Base-by-base conservation (phyloP, 92 coral and sea anemone genomes). In the Anthopleura xanthogrammica region DNA sequence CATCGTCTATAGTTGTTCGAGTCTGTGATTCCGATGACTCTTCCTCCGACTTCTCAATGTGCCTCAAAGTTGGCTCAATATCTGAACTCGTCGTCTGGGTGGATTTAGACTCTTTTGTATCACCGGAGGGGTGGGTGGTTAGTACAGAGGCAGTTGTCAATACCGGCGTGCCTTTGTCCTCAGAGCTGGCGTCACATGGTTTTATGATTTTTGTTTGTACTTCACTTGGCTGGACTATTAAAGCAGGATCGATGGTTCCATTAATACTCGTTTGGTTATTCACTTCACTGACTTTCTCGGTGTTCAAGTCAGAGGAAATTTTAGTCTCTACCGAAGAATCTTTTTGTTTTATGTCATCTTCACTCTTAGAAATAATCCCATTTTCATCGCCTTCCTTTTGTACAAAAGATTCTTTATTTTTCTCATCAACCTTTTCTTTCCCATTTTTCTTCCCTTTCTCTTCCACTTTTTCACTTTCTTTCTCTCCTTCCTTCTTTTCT, bases 211-310 rank as follows among this genome's bases (percentile, higher is more conserved):
- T 39, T 79, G 77, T 85, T 29, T 83, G 72, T 8, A 85, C 76
- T 55, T 83, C 77, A 77, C 92, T 90, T 16, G 92, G 90, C 80
- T 90, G 85, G 55, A 86, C 72, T 60, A 86, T 64, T 16, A 82
- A 60, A 23, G 85, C 42, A 41, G 85, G 64, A n/a, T 62, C 84
- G 14, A 82, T 75, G 29, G 76, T 72, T 12, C 17, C 46, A 14
- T 81, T 79, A 60, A 72, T 70, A 60, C 57, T 60, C 16, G 73
- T 39, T 54, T 54, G 79, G 24, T 46, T 41, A 3, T 80, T 62
- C 20, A 77, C 65, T 43, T 64, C 13, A 3, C 50, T 29, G 13
- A 9, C 82, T 40, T 65, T 64, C 13, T n/a, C 52, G 41, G 41
- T 43, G 10, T 60, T 39, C 39, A 64, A 71, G 20, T 78, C 76